phyloP scores from a whole-genome alignment of 2,113 vertebrate species.

The Gobius niger region DNA sequence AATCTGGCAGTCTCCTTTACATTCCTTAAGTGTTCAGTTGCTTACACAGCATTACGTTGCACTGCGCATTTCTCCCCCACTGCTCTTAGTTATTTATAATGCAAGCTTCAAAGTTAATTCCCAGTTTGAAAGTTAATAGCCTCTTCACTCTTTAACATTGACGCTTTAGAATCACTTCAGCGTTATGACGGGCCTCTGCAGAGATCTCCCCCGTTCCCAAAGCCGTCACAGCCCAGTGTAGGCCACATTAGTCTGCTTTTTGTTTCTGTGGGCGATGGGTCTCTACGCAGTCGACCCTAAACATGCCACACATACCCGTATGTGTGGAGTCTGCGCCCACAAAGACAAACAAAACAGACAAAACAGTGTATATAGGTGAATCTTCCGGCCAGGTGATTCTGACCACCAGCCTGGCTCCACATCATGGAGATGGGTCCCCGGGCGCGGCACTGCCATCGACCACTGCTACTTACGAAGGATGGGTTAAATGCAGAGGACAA shows the following conservation, averaged over 20 bases:
- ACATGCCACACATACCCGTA: neutral
- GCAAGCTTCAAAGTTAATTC: neutral
- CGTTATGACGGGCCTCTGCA: neutral
- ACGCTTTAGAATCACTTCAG: neutral
- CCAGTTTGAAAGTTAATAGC: neutral
- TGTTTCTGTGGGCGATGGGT: slow-evolving; percentile 22
- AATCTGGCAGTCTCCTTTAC: no score
- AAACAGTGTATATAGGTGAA: neutral
- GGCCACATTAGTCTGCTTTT: slow-evolving; percentile 12
- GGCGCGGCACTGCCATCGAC: no score
- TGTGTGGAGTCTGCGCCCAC: neutral
- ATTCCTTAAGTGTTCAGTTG: no score
- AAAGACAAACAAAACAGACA: neutral
- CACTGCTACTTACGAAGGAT: no score
- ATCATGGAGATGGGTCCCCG: no score
- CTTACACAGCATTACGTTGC: no score
- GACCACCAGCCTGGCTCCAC: no score
- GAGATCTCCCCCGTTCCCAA: slow-evolving; percentile 2
- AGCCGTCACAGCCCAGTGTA: neutral
- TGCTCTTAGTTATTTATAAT: no score
- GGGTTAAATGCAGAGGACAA: no score
- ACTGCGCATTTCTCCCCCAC: no score
- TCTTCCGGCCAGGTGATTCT: no score
- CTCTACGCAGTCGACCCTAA: slow-evolving; percentile 23
- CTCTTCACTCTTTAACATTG: neutral